phyloP scores from a whole-genome alignment of 2,113 vertebrate genomes.

The Etheostoma cragini region DNA sequence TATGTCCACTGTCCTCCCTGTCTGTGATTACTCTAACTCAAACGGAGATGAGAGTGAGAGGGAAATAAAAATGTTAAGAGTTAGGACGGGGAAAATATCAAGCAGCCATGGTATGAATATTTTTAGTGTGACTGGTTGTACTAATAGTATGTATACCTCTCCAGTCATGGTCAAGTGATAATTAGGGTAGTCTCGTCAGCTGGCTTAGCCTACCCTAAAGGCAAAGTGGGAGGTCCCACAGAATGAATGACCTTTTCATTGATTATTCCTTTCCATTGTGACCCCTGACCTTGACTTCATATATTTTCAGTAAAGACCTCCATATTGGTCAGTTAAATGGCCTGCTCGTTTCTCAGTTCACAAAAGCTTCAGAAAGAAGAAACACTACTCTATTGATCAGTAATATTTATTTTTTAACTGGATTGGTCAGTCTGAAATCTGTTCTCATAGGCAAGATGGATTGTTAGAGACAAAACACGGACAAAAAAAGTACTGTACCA shows the following conservation, averaged over 20 bases:
- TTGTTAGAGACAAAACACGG: background rate
- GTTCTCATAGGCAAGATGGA: background rate
- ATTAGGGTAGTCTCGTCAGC: constrained; percentile 41
- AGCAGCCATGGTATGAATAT: constrained; percentile 10
- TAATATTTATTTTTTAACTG: constrained; percentile 23
- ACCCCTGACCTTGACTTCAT: constrained; percentile 56
- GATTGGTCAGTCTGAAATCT: constrained; percentile 34
- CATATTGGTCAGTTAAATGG: constrained; percentile 20
- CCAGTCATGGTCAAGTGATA: constrained; percentile 23
- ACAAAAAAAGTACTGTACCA: background rate
- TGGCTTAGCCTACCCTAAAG: constrained; percentile 11
- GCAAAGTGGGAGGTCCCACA: constrained; percentile 22
- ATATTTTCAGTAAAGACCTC: background rate
- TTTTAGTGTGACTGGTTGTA: constrained; percentile 3
- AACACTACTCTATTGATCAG: constrained; percentile 38
- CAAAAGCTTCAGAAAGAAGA: constrained; percentile 25
- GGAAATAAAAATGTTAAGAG: background rate
- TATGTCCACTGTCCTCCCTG: constrained; percentile 13
- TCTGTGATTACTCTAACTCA: constrained; percentile 38
- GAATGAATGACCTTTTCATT: constrained; percentile 18
- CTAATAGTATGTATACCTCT: constrained; percentile 8
- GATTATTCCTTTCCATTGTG: constrained; percentile 50
- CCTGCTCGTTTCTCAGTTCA: constrained; percentile 28
- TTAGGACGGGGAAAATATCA: background rate
- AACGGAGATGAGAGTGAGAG: background rate